Evolutionary conservation across 2,888 invertebrate genomes (phyloP), one percentile per base, ranked within the genome.

Genomic region (Anthophora plumipes): DNA sequence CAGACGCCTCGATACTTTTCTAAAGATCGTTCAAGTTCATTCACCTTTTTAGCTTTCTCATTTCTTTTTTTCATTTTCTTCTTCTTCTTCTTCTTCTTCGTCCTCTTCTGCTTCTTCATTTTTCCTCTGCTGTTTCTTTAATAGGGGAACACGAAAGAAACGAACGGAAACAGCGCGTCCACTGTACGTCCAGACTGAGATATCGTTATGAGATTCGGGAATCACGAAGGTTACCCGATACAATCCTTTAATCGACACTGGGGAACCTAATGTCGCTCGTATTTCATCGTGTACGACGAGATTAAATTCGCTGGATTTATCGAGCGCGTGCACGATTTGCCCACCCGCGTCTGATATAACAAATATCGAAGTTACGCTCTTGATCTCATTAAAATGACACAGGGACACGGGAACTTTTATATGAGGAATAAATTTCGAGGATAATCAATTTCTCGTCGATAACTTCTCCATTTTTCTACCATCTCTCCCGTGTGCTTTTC

Each of bases 161-260:
- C 41, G 25, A 55, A 54, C 43, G 31, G 39, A 78, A 78, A 52
- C 64, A 83, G 55, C 64, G 59, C 74, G 66, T 74, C 60, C 57
- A 52, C 20, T 70, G 31, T 31, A 57, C 69, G 83, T 64, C 54
- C 57, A 64, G 31, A 70, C 43, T 68, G 73, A 82, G 68, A 63
- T 83, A 74, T 71, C 74, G 83, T 78, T 83, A 83, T 64, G 74
- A 63, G 41, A 64, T 48, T 39, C 41, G n/a, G 59, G 78, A 66
- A 69, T 70, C 59, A 73, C 37, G 68, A 11, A 59, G 68, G 64
- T 77, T 82, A 82, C 39, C 46, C 69, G 75, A 75, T 75, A 61
- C 69, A 46, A 75, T 63, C 69, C 69, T 69, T 75, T 69, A 69
- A 75, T 69, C 69, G 69, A 50, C 46, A 39, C 52, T 67, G 43